Evolutionary conservation across 1,140 invertebrate genomes (phyloP), one percentile per base, ranked within the genome.

Genomic region (Halictus rubicundus): DNA sequence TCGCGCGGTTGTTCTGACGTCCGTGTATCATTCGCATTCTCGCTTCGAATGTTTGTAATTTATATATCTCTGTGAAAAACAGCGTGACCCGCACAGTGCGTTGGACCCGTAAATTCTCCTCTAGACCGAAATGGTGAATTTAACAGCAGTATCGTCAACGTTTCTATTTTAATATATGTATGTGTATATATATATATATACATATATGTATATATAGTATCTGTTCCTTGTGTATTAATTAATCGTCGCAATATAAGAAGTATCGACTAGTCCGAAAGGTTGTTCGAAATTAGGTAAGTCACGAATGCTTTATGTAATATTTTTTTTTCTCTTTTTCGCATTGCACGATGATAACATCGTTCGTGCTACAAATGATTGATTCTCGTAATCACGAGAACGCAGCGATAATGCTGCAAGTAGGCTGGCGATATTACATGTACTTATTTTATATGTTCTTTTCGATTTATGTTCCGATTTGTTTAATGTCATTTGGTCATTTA

Each of bases 211-310:
- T n/a, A n/a, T n/a, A n/a, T n/a, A n/a, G n/a, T n/a, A 49, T 2
- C 39, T 1, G 14, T 25, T 46, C n/a, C 5, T 70, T 42, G 27
- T 37, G 21, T 42, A 64, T 59, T 75, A 59, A 65, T 80, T 81
- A 81, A 68, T 66, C 39, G 60, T 37, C 27, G 60, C 57, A 27
- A 71, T 46, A 64, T 14, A 72, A 52, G 49, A 64, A 68, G 59
- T 79, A 72, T 72, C 46, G 46, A 65, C 54, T 65, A 39, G n/a
- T 72, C 25, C 25, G 49, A 68, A 70, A 25, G 10, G 63, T 71
- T 59, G 61, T 68, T 61, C 39, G 39, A 69, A 64, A 78, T 27
- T 52, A 77, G 78, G 81, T 83, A 64, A 52, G 72, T 72, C 27
- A 12, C 21, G 10, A 25, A 72, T 39, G n/a, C 32, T 71, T 81